A percentile compares a stretch with the other conserved stretches of the same genome.
Conservation (phyloP, 2,888 invertebrate species). For the Unio pictorum region DNA sequence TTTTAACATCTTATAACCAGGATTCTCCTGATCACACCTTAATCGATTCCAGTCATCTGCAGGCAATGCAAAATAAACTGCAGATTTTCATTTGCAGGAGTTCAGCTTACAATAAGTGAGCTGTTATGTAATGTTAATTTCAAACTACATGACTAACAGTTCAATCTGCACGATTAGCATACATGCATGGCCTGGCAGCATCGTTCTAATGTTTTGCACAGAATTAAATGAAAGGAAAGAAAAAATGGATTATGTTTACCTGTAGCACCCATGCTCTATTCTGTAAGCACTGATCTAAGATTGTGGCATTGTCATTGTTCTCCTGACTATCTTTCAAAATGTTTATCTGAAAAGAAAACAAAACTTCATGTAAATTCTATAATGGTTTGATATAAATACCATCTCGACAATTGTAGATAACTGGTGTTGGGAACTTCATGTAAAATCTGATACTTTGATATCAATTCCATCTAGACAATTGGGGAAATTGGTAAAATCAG, state of each 20-base stretch:
- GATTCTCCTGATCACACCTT: too few relatives aligned
- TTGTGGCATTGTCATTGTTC: constrained; percentile 53
- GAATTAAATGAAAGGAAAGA: not conserved
- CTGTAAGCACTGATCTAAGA: constrained; percentile 67
- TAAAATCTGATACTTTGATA: not conserved
- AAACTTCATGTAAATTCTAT: not conserved
- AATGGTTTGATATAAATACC: not conserved
- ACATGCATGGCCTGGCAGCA: not conserved
- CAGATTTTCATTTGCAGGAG: too few relatives aligned
- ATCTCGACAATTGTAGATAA: too few relatives aligned
- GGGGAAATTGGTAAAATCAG: too few relatives aligned
- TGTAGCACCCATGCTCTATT: constrained; percentile 67
- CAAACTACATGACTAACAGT: too few relatives aligned
- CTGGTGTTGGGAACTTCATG: not conserved
- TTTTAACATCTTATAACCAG: too few relatives aligned
- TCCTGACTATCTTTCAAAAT: constrained; percentile 53
- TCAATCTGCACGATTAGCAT: too few relatives aligned
- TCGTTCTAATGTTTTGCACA: not conserved
- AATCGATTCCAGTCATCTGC: too few relatives aligned
- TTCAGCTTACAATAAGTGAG: too few relatives aligned
- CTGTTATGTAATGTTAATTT: too few relatives aligned
- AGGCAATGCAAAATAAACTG: too few relatives aligned
- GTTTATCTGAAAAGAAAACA: constrained; percentile 44
- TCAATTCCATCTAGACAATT: too few relatives aligned
- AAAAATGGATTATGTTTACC: constrained; percentile 33